Percentiles rank a stretch among this genome's conserved stretches.
phyloP scores from a whole-genome alignment of 30 jellyfish, hydroid and myxozoan species.

The Rhopilema esculentum region DNA sequence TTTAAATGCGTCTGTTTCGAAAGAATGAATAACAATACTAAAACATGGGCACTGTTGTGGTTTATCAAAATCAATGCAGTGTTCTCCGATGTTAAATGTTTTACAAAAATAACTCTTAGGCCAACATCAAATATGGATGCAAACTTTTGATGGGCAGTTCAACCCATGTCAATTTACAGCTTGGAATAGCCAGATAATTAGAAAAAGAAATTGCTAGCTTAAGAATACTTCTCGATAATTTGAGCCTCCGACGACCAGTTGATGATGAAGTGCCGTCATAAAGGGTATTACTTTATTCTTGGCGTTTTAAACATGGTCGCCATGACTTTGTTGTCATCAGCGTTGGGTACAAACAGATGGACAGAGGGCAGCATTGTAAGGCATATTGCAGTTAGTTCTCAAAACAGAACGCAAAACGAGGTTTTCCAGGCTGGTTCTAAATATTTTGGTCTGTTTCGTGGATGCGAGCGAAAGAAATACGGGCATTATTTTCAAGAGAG shows the following conservation, averaged over 20 bases:
- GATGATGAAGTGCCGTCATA: constrained; percentile 41
- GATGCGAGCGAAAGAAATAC: constrained; percentile 76
- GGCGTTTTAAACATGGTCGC: constrained; percentile 22
- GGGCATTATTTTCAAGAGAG: constrained; percentile 50
- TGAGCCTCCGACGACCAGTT: not conserved
- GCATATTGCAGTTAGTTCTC: not conserved
- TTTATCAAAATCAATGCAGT: not conserved
- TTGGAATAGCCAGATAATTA: too few species aligned
- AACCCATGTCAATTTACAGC: too few species aligned
- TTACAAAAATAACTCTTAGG: not conserved
- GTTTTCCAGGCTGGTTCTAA: constrained; percentile 51
- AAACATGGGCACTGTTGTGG: not conserved
- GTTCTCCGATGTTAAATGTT: not conserved
- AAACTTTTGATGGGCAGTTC: too few species aligned
- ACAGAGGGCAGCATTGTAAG: constrained; percentile 42
- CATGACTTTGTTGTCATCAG: constrained; percentile 32
- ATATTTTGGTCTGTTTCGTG: constrained; percentile 71
- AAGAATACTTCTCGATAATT: too few species aligned
- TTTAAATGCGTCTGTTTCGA: not conserved
- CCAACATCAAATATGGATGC: not conserved
- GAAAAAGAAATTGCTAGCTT: too few species aligned
- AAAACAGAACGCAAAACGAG: constrained; percentile 17
- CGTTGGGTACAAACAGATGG: constrained; percentile 77
- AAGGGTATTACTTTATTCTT: constrained; percentile 21
- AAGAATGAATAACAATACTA: not conserved